These are phyloP conservation scores for Carposina sasakii DNA, from an alignment of 1,140 invertebrate genomes.

Conservation along the genomic window DNA sequence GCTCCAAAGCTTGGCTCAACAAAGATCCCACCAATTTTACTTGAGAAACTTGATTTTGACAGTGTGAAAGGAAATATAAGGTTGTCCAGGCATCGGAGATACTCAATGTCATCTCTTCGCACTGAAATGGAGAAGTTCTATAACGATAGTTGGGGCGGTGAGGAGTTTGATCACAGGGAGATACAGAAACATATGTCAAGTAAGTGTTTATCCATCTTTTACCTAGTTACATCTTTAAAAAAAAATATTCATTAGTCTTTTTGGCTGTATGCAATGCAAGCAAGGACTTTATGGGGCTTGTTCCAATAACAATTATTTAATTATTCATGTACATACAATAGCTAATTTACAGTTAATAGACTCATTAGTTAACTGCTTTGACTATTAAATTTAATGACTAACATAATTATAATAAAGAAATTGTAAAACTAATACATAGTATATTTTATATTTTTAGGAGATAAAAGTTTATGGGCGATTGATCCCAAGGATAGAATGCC, in stretches of 20 bases:
- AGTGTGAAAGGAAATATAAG: conserved; percentile 56
- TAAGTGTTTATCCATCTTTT: conserved; percentile 44
- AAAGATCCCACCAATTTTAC: conserved; percentile 54
- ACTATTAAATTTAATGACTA: too few relatives aligned
- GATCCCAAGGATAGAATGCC: conserved; percentile 59
- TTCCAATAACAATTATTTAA: too few relatives aligned
- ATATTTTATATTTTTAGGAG: conserved; percentile 40
- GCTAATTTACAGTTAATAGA: too few relatives aligned
- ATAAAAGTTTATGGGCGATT: conserved; percentile 60
- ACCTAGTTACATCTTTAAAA: conserved; percentile 2
- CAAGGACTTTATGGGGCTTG: too few relatives aligned
- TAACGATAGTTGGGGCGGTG: conserved; percentile 75
- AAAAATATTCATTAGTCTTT: too few relatives aligned
- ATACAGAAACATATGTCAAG: conserved; percentile 74
- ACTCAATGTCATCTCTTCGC: conserved; percentile 52
- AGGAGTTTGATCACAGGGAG: conserved; percentile 72
- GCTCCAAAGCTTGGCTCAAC: conserved; percentile 50
- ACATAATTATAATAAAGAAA: too few relatives aligned
- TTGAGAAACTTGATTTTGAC: conserved; percentile 62
- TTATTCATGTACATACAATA: too few relatives aligned
- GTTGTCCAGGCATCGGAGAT: conserved; percentile 39
- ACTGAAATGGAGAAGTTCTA: conserved; percentile 76
- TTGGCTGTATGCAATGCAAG: too few relatives aligned
- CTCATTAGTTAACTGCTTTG: too few relatives aligned
- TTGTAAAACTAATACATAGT: too few relatives aligned